Evolutionary conservation across 2,113 vertebrate genomes (phyloP).

Genomic region (Pogona vitticeps): DNA sequence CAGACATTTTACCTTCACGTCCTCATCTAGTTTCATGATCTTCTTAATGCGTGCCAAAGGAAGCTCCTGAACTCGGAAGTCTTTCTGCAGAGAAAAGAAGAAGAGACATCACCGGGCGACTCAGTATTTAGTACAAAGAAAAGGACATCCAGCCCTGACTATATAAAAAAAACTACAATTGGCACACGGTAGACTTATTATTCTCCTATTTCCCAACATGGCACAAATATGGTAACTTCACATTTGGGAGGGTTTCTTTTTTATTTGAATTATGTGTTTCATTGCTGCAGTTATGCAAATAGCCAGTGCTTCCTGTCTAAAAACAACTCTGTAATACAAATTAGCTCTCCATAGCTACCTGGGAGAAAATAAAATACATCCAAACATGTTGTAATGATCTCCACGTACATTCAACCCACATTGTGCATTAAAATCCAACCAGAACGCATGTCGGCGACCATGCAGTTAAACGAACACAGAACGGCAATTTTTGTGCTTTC

Average conservation of each 20-base stretch:
- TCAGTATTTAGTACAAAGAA: not conserved
- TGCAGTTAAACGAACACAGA: slow-evolving; percentile 46
- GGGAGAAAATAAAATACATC: slow-evolving; percentile 13
- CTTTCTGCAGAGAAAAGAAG: slow-evolving; percentile 86
- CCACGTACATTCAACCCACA: slow-evolving; percentile 13
- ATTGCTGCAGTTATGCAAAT: not conserved
- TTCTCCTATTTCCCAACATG: not conserved
- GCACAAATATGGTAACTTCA: not conserved
- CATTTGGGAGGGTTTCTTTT: accelerated
- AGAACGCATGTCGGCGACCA: slow-evolving; percentile 36
- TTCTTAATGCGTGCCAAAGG: slow-evolving; percentile 98
- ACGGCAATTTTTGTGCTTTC: slow-evolving; percentile 50
- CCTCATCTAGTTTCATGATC: slow-evolving; percentile 99
- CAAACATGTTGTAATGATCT: slow-evolving; percentile 2
- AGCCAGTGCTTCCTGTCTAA: not conserved
- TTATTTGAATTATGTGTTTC: not conserved
- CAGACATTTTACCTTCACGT: slow-evolving; percentile 87
- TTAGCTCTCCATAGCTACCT: not conserved
- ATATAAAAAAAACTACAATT: not conserved
- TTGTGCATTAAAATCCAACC: slow-evolving; percentile 8
- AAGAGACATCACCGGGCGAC: not conserved
- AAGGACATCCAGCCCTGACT: not conserved
- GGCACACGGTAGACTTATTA: not conserved
- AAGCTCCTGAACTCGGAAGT: slow-evolving; percentile 97
- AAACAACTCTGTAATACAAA: not conserved